Evolutionary conservation across 2,888 invertebrate genomes (phyloP).

Genomic region (Dicyrtomina minuta): DNA sequence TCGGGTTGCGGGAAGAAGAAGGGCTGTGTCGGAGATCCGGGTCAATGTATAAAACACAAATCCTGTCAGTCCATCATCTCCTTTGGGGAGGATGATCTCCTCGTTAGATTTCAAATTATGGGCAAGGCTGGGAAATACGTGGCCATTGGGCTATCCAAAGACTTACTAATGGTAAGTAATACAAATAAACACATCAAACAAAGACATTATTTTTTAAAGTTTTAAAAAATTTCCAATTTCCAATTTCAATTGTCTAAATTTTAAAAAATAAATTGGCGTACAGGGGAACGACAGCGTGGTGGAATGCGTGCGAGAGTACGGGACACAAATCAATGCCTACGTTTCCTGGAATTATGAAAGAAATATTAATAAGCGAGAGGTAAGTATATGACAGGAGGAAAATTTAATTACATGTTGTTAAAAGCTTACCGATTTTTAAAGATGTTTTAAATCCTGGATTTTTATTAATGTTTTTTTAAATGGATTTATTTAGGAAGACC

Average conservation of each 20-base stretch:
- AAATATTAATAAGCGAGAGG: slow-evolving; percentile 5
- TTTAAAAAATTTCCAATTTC: too few relatives aligned
- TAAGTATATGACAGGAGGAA: not conserved
- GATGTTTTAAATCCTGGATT: not conserved
- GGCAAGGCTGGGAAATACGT: slow-evolving; percentile 30
- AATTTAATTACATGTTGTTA: not conserved
- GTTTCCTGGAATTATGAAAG: slow-evolving; percentile 38
- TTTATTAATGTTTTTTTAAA: too few relatives aligned
- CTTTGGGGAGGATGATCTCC: slow-evolving; percentile 29
- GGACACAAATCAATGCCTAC: slow-evolving; percentile 34
- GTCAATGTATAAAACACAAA: slow-evolving; percentile 30
- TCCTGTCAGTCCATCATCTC: slow-evolving; percentile 36
- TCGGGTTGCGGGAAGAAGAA: slow-evolving; percentile 36
- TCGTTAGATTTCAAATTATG: slow-evolving; percentile 36
- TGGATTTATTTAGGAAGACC: too few relatives aligned
- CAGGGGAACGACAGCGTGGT: slow-evolving; percentile 44
- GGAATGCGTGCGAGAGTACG: slow-evolving; percentile 39
- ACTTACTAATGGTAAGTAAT: slow-evolving; percentile 35
- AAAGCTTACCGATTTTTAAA: not conserved
- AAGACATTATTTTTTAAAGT: too few relatives aligned
- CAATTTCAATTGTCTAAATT: too few relatives aligned
- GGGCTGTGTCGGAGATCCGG: slow-evolving; percentile 38
- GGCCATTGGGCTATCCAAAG: slow-evolving; percentile 39
- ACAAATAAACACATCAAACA: not conserved
- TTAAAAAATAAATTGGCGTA: too few relatives aligned